Conservation (phyloP, 2,797 vertebrate genomes). For the Chromobotia macracanthus region DNA sequence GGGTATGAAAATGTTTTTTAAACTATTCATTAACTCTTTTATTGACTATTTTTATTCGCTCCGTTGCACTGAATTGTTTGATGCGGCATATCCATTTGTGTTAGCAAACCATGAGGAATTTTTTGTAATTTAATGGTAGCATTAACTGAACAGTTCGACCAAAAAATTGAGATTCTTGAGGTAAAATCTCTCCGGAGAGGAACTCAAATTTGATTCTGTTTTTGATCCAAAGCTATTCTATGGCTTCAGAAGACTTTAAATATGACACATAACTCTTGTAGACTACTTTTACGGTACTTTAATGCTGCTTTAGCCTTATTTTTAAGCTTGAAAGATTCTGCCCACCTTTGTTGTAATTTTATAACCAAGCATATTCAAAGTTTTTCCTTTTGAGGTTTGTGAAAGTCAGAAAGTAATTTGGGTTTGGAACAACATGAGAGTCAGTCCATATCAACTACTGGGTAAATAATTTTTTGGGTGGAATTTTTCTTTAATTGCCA, state of each 20-base stretch:
- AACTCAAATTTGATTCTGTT: not conserved
- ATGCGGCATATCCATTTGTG: not conserved
- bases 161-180: not conserved
- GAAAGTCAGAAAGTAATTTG: not conserved
- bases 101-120: not conserved
- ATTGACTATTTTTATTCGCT: not conserved
- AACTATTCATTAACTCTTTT: constrained; percentile 7
- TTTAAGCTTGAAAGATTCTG: not conserved
- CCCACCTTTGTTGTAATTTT: not conserved
- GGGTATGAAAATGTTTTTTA: constrained; percentile 5
- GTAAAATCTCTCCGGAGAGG: not conserved
- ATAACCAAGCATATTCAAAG: not conserved
- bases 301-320: not conserved
- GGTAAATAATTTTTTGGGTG: not conserved
- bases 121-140: not conserved
- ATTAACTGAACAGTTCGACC: not conserved
- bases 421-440: not conserved
- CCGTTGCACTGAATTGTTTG: not conserved
- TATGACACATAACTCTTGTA: not conserved
- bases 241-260: not conserved
- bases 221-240: not conserved
- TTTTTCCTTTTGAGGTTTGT: too few relatives aligned
- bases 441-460: not conserved
- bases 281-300: not conserved
- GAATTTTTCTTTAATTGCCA: not conserved